phyloP scores from a whole-genome alignment of 2,113 vertebrate species.

The Crotalus viridis region DNA sequence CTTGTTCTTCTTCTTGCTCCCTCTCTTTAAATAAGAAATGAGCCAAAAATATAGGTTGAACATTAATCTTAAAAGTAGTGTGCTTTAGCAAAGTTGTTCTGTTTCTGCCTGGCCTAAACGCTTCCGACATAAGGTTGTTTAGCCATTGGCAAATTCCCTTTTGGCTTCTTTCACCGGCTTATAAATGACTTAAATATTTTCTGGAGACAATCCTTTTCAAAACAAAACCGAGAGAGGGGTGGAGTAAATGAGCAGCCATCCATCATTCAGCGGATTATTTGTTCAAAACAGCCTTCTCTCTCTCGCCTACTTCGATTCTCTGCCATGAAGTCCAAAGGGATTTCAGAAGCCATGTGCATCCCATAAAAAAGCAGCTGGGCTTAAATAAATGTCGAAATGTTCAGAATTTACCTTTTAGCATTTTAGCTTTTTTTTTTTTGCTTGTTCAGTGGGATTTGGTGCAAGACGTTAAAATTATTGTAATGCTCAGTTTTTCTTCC shows the following conservation, averaged over 20 bases:
- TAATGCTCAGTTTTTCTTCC: slow-evolving; percentile 10
- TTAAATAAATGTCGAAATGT: slow-evolving; percentile 8
- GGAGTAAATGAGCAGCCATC: background rate
- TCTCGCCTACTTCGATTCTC: background rate
- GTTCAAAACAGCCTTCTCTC: slow-evolving; percentile 22
- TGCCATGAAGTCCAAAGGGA: background rate
- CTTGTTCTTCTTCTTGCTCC: too few species aligned
- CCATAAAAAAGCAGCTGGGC: slow-evolving; percentile 7
- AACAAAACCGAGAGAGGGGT: background rate
- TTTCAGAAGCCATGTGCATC: background rate
- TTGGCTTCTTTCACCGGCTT: slow-evolving; percentile 21
- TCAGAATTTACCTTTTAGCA: background rate
- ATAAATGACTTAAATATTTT: slow-evolving; percentile 13
- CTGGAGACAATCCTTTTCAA: slow-evolving; percentile 13
- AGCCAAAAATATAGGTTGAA: background rate
- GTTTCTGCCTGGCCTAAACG: slow-evolving; percentile 32
- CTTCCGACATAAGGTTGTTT: background rate
- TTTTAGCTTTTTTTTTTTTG: background rate
- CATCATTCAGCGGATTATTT: background rate
- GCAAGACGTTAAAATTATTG: background rate
- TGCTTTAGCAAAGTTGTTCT: background rate
- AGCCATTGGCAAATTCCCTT: slow-evolving; percentile 1
- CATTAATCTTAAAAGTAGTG: background rate
- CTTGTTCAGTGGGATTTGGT: slow-evolving; percentile 27
- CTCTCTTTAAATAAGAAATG: background rate